These are phyloP conservation scores for Scleropages formosus DNA, from an alignment of 2,797 vertebrate genomes.

Conservation along the genomic window DNA sequence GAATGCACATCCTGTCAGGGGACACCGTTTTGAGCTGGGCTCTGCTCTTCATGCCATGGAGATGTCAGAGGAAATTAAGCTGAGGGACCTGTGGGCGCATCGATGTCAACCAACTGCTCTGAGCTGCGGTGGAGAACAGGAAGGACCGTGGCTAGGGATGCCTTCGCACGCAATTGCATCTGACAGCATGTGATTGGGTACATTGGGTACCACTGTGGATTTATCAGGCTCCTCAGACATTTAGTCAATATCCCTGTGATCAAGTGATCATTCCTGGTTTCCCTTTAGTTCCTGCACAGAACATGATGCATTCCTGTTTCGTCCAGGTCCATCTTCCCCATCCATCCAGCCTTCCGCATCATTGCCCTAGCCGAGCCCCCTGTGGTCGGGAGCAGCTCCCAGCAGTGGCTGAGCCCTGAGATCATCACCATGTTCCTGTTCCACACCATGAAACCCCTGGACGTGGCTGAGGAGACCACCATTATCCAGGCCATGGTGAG, in stretches of 20 bases:
- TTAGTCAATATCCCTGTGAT: background rate
- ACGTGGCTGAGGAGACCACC: constrained; percentile 78
- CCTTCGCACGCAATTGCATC: constrained; percentile 25
- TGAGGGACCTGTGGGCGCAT: constrained; percentile 41
- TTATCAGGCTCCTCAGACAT: background rate
- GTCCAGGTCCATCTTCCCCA: constrained; percentile 80
- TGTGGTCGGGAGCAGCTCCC: constrained; percentile 68
- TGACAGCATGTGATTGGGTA: constrained; percentile 37
- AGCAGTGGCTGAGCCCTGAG: constrained; percentile 94
- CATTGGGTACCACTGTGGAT: constrained; percentile 6
- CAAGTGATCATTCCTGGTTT: background rate
- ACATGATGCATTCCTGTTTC: background rate
- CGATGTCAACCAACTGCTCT: constrained; percentile 49
- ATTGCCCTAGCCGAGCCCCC: constrained; percentile 91
- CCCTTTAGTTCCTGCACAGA: background rate
- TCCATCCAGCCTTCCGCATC: constrained; percentile 91
- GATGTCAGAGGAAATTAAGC: constrained; percentile 62
- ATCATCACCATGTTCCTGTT: constrained; percentile 93
- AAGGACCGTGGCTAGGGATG: constrained; percentile 35
- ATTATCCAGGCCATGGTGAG: constrained; percentile 85
- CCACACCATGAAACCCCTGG: constrained; percentile 79
- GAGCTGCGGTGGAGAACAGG: constrained; percentile 41
- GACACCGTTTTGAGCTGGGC: constrained; percentile 36
- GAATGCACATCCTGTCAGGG: constrained; percentile 32
- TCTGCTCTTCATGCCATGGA: constrained; percentile 48